A percentile compares a stretch with the other conserved stretches of the same genome.
Evolutionary conservation across 2,797 vertebrate species (phyloP).

Genomic region (Heterohyrax brucei): DNA sequence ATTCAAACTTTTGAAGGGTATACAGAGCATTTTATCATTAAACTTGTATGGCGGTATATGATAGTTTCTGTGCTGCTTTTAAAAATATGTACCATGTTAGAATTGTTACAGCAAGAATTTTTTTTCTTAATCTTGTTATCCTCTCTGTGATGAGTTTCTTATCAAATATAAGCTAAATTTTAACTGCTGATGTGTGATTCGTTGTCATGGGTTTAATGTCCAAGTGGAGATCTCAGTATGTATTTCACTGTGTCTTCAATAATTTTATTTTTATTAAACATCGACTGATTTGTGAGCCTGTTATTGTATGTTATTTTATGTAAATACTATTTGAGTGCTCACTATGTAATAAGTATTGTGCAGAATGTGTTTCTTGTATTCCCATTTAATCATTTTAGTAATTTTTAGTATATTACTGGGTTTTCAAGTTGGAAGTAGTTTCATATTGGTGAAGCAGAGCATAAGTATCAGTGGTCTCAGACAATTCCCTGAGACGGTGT

Average conservation of each 20-base stretch:
- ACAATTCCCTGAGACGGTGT: slow-evolving; percentile 30
- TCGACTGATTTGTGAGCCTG: slow-evolving; percentile 35
- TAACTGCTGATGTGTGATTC: slow-evolving; percentile 16
- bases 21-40: slow-evolving; percentile 32
- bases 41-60: background rate
- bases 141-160: slow-evolving; percentile 21
- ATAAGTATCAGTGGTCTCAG: background rate
- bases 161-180: slow-evolving; percentile 47
- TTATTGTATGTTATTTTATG: slow-evolving; percentile 34
- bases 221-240: slow-evolving; percentile 8
- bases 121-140: slow-evolving; percentile 45
- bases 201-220: slow-evolving; percentile 1
- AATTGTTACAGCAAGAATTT: background rate
- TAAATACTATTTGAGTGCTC: slow-evolving; percentile 38
- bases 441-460: background rate
- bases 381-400: slow-evolving; percentile 19
- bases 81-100: background rate
- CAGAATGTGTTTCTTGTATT: slow-evolving; percentile 27
- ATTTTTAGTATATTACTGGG: slow-evolving; percentile 8
- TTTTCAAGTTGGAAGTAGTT: slow-evolving; percentile 51
- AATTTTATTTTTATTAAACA: slow-evolving; percentile 36
- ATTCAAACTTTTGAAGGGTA: background rate
- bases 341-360: background rate
- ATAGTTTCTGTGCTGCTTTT: slow-evolving; percentile 38
- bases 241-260: slow-evolving; percentile 46